Evolutionary conservation across 2,113 vertebrate species (phyloP), one percentile per base, ranked within the genome.

Genomic region (Carassius carassius): DNA sequence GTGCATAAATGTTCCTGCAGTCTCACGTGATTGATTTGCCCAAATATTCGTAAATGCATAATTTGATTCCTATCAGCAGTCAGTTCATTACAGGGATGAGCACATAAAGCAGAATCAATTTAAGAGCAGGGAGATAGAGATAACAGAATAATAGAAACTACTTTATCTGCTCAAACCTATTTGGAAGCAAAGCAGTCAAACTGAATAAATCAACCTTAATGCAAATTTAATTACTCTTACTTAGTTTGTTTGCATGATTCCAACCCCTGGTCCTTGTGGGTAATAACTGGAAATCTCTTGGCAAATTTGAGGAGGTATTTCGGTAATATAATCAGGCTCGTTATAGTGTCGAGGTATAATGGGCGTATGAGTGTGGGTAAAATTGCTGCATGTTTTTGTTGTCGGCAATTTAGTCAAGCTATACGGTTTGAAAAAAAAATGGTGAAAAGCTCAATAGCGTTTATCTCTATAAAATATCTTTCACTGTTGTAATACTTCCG

Each of bases 71-170:
- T 90, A 92, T 91, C 90, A 83, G 77, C 56, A 73, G 83, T 85
- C 12, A 65, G 79, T 90, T 91, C 88, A 92, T 92, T 92, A 92
- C 82, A 91, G 88, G 77, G 89, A 89, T 78, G 62, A 84, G 82
- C 78, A 58, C 84, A 89, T 86, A 92, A 91, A 85, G 62, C 82
- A 63, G 92, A 92, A 93, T 92, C 87, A 89, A 92, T 91, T 89
- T 88, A 87, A 90, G 83, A 86, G 44, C 56, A 87, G 67, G 81
- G 73, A 81, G 21, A 83, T 54, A 58, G n/a, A 83, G 70, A 87
- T 87, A 91, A 86, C 87, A 82, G 84, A 90, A 89, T 92, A 88
- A 88, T 41, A 75, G 62, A 89, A 87, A 85, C 88, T 84, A 56
- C 19, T 77, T 83, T 90, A 86, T 90, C 87, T 87, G 79, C 63